Base-by-base conservation (phyloP, 2,797 vertebrate species). In the Acanthurus tractus region DNA sequence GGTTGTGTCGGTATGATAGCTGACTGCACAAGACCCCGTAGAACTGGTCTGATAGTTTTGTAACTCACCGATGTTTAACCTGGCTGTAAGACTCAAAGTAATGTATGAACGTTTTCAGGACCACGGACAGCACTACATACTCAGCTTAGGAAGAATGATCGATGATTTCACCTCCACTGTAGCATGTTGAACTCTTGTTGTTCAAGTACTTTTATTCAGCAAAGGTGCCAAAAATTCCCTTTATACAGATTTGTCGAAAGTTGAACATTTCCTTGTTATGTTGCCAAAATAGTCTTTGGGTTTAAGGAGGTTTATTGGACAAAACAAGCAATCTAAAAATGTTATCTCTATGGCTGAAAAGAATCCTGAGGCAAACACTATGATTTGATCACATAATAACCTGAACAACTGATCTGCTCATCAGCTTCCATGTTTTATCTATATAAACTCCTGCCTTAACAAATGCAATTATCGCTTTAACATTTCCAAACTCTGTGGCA, bases 121-220 rank as follows among this genome's bases (percentile, higher is more conserved):
- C 78, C 69, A 77, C 0, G 63, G 79, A 82, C 54, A 69, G 45
- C 63, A 22, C 12, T 61, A n/a, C 53, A 59, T 23, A 42, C 38
- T 8, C 2, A 22, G 10, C 8, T 20, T 18, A 64, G 23, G 12
- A 2, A 2, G 13, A 34, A 17, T 46, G 15, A 36, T 3, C 18
- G 25, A 36, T 9, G 20, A 55, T 34, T 58, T 66, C 38, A 25
- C 22, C 18, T n/a, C 34, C 10, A 10, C 34, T 69, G 58, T 29
- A 36, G 11, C 12, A 40, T 44, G 57, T 1, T 55, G n/a, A 34
- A 34, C 29, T 34, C 6, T 1, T 6, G 11, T 7, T 23, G 5
- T 65, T 18, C 5, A 22, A 20, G 20, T 17, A 2, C 22, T 29
- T 18, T 29, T 45, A 17, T 20, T 34, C 10, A 23, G 34, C 0